Evolutionary conservation across 2,113 vertebrate genomes (phyloP).

Genomic region (Catharus bicknelli): DNA sequence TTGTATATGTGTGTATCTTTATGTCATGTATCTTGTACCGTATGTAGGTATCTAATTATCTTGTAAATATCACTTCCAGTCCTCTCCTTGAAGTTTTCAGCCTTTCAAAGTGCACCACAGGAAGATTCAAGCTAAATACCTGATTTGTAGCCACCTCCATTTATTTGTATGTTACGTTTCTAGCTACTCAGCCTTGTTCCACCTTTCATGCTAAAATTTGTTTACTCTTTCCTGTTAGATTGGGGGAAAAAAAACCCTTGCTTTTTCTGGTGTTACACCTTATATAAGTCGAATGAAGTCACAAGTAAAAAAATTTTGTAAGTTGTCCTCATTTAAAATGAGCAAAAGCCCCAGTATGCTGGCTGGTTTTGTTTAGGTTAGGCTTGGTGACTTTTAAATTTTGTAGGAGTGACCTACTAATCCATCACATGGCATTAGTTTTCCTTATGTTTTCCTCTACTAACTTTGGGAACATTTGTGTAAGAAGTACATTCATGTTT

Average conservation of each 20-base stretch:
- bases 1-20: not conserved
- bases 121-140: not conserved
- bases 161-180: not conserved
- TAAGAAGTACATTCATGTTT: not conserved
- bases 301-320: not conserved
- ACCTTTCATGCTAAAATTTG: not conserved
- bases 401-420: not conserved
- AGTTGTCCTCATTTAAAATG: not conserved
- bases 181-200: not conserved
- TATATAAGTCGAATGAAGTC: not conserved
- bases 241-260: not conserved
- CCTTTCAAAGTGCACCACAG: not conserved
- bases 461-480: not conserved
- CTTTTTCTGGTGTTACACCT: not conserved
- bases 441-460: not conserved
- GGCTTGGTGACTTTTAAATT: not conserved
- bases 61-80: not conserved
- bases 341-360: not conserved
- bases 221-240: not conserved
- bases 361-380: not conserved
- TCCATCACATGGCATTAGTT: not conserved
- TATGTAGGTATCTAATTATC: not conserved
- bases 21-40: not conserved
- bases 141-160: not conserved
- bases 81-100: not conserved